Percentiles rank a stretch among this genome's conserved stretches.
Evolutionary conservation across 2,888 invertebrate species (phyloP).

Genomic region (Nomada ferruginata): DNA sequence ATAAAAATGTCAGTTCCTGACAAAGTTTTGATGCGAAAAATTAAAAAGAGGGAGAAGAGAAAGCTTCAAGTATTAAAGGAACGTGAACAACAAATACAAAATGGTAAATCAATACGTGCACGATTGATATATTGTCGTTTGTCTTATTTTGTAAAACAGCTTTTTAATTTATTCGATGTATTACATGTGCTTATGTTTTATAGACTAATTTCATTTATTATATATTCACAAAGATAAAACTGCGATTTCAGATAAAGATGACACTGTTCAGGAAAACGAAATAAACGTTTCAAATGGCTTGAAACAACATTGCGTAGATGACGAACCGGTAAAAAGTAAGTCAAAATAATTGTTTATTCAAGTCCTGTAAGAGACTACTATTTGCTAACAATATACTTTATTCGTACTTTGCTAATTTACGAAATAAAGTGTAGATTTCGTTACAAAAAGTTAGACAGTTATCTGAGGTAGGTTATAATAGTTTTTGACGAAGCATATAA

Average conservation of each 20-base stretch:
- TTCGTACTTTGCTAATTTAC: neutral
- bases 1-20: conserved; percentile 87
- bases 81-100: conserved; percentile 84
- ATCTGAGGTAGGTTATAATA: no score
- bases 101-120: conserved; percentile 67
- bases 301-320: conserved; percentile 62
- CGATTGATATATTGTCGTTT: neutral
- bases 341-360: neutral
- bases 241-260: neutral
- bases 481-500: no score
- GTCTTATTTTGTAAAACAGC: neutral
- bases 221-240: conserved; percentile 11
- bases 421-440: neutral
- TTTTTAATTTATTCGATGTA: neutral
- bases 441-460: no score
- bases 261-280: conserved; percentile 30
- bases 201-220: neutral
- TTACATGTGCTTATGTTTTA: no score
- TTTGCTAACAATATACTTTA: no score
- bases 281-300: conserved; percentile 42
- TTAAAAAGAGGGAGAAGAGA: conserved; percentile 91
- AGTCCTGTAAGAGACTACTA: no score
- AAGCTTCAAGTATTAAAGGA: conserved; percentile 87
- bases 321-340: conserved; percentile 70
- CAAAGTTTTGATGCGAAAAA: conserved; percentile 90